phyloP scores from a whole-genome alignment of 2,888 invertebrate species.

The Erebia aethiops region DNA sequence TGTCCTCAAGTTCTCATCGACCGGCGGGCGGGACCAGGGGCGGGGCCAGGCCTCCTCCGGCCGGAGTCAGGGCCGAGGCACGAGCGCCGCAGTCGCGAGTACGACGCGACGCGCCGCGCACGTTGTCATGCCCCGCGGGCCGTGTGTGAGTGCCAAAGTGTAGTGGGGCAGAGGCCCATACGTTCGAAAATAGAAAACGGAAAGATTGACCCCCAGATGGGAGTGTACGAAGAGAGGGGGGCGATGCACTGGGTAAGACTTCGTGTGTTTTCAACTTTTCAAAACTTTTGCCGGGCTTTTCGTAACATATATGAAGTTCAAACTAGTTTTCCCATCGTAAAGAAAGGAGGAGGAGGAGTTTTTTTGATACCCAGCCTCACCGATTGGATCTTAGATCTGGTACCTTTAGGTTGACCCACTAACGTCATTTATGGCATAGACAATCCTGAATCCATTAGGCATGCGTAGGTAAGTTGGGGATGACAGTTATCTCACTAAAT shows the following conservation, averaged over 20 bases:
- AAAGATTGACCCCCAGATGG: conserved; percentile 90
- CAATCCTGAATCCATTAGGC: not conserved
- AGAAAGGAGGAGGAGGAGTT: not conserved
- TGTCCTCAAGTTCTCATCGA: conserved; percentile 49
- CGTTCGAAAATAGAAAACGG: conserved; percentile 79
- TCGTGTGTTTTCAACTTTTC: conserved; percentile 20
- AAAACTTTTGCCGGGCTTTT: conserved; percentile 23
- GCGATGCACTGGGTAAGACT: conserved; percentile 95
- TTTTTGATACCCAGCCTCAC: not conserved
- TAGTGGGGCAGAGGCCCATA: conserved; percentile 78
- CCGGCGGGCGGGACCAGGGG: conserved; percentile 50
- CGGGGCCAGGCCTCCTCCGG: conserved; percentile 53
- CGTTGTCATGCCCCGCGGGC: conserved; percentile 65
- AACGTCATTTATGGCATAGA: no score
- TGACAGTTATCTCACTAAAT: no score
- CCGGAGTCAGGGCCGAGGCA: conserved; percentile 45
- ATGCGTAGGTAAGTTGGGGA: not conserved
- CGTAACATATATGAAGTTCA: not conserved
- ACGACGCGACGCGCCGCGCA: conserved; percentile 71
- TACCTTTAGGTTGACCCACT: no score
- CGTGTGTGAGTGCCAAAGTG: conserved; percentile 74
- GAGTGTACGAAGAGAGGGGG: conserved; percentile 95
- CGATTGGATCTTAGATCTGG: no score
- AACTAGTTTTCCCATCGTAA: conserved; percentile 7
- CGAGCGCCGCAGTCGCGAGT: conserved; percentile 63